phyloP scores from a whole-genome alignment of 1,140 invertebrate genomes.

The Dreissena polymorpha region DNA sequence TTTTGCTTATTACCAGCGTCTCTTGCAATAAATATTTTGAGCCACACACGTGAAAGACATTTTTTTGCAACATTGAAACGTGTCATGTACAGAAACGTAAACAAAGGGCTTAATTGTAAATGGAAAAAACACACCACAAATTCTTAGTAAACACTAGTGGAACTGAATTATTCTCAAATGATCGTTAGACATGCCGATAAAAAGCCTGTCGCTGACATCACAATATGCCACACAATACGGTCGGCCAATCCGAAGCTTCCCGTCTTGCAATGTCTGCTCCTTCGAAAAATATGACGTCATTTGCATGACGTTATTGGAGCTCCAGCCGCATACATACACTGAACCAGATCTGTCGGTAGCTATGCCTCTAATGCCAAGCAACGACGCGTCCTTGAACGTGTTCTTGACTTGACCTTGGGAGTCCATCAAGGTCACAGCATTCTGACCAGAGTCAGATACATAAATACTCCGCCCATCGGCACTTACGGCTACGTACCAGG shows the following conservation, averaged over 20 bases:
- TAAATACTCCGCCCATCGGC: not conserved
- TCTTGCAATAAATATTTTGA: too few species aligned
- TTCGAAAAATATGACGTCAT: constrained; percentile 2
- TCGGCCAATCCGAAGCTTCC: not conserved
- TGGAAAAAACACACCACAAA: too few species aligned
- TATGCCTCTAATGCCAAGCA: not conserved
- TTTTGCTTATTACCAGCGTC: too few species aligned
- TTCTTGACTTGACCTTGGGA: not conserved
- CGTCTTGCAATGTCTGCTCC: not conserved
- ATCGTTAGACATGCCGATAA: not conserved
- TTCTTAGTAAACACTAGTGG: not conserved
- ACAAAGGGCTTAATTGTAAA: too few species aligned
- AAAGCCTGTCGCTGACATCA: not conserved
- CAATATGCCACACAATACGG: not conserved
- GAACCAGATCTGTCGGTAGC: not conserved
- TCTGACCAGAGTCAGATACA: not conserved
- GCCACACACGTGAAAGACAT: too few species aligned
- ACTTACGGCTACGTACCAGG: not conserved
- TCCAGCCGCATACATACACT: not conserved
- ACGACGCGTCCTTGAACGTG: not conserved
- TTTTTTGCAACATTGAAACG: too few species aligned
- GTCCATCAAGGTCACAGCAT: not conserved
- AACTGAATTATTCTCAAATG: not conserved
- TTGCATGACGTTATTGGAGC: not conserved
- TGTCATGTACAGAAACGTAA: too few species aligned